Percentiles rank a stretch among this genome's conserved stretches.
Conservation (phyloP, 2,797 vertebrate genomes). For the Apogon hyalosoma region DNA sequence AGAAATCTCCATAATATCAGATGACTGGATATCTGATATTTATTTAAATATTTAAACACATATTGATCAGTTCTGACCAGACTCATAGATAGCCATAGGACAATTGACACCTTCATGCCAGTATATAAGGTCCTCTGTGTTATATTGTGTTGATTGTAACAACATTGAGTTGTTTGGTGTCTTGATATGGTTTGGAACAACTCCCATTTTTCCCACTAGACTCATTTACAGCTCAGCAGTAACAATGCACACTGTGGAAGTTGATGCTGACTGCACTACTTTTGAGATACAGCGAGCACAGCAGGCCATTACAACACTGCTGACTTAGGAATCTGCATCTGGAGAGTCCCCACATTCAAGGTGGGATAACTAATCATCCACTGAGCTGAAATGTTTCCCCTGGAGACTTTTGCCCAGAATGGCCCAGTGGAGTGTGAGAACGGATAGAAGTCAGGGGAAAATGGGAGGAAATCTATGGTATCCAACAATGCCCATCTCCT, state of each 20-base stretch:
- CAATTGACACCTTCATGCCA: slow-evolving; percentile 28
- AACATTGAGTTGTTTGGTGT: slow-evolving; percentile 17
- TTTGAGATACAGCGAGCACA: slow-evolving; percentile 12
- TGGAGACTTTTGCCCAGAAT: slow-evolving; percentile 37
- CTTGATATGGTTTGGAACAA: slow-evolving; percentile 25
- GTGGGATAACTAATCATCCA: background rate
- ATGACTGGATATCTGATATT: slow-evolving; percentile 46
- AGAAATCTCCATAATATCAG: slow-evolving; percentile 14
- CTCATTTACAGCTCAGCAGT: slow-evolving; percentile 16
- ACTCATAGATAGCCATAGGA: slow-evolving; percentile 13
- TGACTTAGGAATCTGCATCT: background rate
- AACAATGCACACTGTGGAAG: slow-evolving; percentile 29
- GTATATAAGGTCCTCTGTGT: slow-evolving; percentile 6
- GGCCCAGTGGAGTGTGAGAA: slow-evolving; percentile 63
- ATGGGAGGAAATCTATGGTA: slow-evolving; percentile 67
- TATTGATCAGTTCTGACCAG: slow-evolving; percentile 36
- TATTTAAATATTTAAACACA: slow-evolving; percentile 55
- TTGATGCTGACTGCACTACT: background rate
- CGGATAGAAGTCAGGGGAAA: slow-evolving; percentile 65
- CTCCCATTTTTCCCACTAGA: slow-evolving; percentile 23
- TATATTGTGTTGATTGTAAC: slow-evolving; percentile 40
- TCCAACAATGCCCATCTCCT: slow-evolving; percentile 62
- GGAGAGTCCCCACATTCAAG: background rate
- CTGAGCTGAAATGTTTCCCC: slow-evolving; percentile 43
- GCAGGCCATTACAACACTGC: background rate